These are phyloP conservation scores for Leptobrachium leishanense DNA, from an alignment of 2,113 vertebrate species.

Conservation along the genomic window DNA sequence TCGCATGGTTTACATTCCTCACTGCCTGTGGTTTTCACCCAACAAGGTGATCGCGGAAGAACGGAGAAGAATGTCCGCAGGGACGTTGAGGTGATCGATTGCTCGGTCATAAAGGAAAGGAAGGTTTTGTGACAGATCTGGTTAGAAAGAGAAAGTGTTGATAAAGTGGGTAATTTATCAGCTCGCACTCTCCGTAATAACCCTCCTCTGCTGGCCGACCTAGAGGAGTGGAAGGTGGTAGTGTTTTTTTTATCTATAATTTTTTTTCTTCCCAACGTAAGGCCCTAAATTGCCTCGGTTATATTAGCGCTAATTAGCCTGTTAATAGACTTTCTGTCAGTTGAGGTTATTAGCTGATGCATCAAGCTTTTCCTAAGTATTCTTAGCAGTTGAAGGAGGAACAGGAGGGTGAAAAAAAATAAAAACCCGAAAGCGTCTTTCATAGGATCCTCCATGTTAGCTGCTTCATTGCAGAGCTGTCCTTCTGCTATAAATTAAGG, in stretches of 20 bases:
- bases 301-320: constrained; percentile 45
- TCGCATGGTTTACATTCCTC: constrained; percentile 9
- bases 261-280: constrained; percentile 13
- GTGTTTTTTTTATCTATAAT: background rate
- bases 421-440: background rate
- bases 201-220: constrained; percentile 4
- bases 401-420: background rate
- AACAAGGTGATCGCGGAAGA: constrained; percentile 45
- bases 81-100: constrained; percentile 53
- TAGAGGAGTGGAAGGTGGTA: background rate
- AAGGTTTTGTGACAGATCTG: constrained; percentile 43
- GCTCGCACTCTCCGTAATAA: constrained; percentile 43
- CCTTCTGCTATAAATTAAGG: background rate
- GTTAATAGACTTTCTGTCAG: constrained; percentile 45
- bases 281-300: background rate
- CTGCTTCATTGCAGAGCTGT: background rate
- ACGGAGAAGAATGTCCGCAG: constrained; percentile 41
- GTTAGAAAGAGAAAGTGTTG: constrained; percentile 44
- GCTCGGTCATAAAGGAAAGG: constrained; percentile 37
- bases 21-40: constrained; percentile 30
- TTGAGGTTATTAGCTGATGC: constrained; percentile 42
- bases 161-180: constrained; percentile 55
- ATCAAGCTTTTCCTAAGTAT: constrained; percentile 38
- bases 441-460: background rate
- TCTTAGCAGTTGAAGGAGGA: background rate